A percentile compares a stretch with the other conserved stretches of the same genome.
phyloP scores from a whole-genome alignment of 2,888 invertebrate genomes.

The Hypercompe scribonia region DNA sequence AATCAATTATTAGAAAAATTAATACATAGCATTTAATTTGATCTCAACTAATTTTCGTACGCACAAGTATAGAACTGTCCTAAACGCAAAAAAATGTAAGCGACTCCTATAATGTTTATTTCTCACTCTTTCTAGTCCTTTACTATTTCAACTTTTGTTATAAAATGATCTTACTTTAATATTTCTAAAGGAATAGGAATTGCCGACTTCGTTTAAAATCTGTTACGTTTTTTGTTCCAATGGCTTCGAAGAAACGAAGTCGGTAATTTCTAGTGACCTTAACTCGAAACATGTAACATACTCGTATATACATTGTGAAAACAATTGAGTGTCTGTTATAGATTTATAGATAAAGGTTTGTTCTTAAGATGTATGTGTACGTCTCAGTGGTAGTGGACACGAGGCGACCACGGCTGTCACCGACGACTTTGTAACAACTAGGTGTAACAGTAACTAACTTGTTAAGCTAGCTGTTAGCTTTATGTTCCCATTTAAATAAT shows the following conservation, averaged over 20 bases:
- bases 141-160: slow-evolving; percentile 7
- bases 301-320: neutral
- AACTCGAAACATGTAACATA: slow-evolving; percentile 7
- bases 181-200: neutral
- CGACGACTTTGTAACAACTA: slow-evolving; percentile 34
- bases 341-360: slow-evolving; percentile 15
- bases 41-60: neutral
- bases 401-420: slow-evolving; percentile 22
- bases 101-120: neutral
- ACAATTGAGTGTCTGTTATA: slow-evolving; percentile 8
- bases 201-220: slow-evolving; percentile 13
- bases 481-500: slow-evolving; percentile 35
- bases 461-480: slow-evolving; percentile 29
- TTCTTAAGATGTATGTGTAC: slow-evolving; percentile 11
- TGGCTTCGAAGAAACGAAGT: slow-evolving; percentile 12
- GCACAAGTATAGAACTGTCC: neutral
- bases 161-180: slow-evolving; percentile 1
- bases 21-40: neutral
- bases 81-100: neutral
- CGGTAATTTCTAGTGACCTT: slow-evolving; percentile 12
- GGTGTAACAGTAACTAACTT: slow-evolving; percentile 31
- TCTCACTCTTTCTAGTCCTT: slow-evolving; percentile 13
- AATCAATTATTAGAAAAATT: neutral
- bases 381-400: slow-evolving; percentile 15
- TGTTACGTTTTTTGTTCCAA: slow-evolving; percentile 19